phyloP scores from a whole-genome alignment of 2,113 vertebrate genomes.

The Gobiocypris rarus region DNA sequence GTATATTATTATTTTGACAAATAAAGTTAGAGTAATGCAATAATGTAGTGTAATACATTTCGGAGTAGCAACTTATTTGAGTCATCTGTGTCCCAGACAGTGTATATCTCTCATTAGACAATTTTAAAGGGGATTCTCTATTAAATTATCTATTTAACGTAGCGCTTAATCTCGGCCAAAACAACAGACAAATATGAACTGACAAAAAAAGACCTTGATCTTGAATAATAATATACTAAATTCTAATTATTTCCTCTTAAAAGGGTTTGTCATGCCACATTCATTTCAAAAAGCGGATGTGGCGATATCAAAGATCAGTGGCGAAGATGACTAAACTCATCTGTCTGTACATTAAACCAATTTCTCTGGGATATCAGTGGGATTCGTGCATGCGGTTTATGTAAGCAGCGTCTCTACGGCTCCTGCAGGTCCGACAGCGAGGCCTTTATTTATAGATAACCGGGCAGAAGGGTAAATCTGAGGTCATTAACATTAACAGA shows the following conservation, averaged over 20 bases:
- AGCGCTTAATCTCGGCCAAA: neutral
- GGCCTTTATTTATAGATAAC: slow-evolving; percentile 52
- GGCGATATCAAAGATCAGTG: neutral
- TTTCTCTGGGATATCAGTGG: neutral
- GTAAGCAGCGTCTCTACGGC: slow-evolving; percentile 30
- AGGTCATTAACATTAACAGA: slow-evolving; percentile 51
- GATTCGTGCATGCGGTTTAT: slow-evolving; percentile 9
- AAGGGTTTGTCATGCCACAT: neutral
- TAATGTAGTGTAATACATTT: neutral
- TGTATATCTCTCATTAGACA: neutral
- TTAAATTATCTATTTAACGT: neutral
- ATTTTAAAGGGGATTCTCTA: neutral
- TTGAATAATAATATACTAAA: neutral
- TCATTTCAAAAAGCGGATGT: neutral
- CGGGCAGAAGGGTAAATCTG: slow-evolving; percentile 37
- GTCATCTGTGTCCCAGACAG: neutral
- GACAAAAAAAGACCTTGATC: neutral
- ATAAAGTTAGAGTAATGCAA: neutral
- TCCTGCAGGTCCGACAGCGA: slow-evolving; percentile 16
- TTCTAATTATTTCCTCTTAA: slow-evolving; percentile 3
- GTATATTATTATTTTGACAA: neutral
- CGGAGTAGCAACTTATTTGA: neutral
- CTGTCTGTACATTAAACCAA: neutral
- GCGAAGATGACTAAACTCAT: neutral
- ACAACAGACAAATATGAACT: neutral